Conservation (phyloP, 2,797 vertebrate genomes). For the Peromyscus eremicus region DNA sequence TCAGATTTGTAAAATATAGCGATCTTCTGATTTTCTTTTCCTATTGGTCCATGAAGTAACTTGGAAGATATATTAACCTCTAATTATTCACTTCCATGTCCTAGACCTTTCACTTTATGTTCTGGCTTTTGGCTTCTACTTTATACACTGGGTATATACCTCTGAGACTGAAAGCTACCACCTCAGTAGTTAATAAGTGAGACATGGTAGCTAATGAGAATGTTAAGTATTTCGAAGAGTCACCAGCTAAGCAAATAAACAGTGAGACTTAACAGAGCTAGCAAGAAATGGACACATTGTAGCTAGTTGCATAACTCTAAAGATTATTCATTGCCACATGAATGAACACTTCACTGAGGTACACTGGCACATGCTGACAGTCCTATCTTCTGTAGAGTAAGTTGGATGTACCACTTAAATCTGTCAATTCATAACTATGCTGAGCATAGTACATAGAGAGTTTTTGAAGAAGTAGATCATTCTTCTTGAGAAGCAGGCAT, state of each 20-base stretch:
- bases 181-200: background rate
- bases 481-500: background rate
- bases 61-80: background rate
- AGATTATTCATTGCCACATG: background rate
- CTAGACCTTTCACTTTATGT: background rate
- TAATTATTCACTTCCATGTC: too few relatives aligned
- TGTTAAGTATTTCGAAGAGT: background rate
- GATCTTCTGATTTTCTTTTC: background rate
- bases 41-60: background rate
- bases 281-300: background rate
- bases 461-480: background rate
- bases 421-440: background rate
- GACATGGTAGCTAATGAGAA: background rate
- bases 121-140: background rate
- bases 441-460: background rate
- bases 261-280: fast-evolving
- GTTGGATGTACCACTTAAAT: background rate
- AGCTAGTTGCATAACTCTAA: background rate
- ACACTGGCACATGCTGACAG: background rate
- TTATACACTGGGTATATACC: background rate
- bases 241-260: background rate
- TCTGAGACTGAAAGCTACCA: background rate
- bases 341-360: background rate
- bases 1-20: background rate
- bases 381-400: background rate